Evolutionary conservation across 2,888 invertebrate genomes (phyloP).

Genomic region (Pristionchus exspectatus): DNA sequence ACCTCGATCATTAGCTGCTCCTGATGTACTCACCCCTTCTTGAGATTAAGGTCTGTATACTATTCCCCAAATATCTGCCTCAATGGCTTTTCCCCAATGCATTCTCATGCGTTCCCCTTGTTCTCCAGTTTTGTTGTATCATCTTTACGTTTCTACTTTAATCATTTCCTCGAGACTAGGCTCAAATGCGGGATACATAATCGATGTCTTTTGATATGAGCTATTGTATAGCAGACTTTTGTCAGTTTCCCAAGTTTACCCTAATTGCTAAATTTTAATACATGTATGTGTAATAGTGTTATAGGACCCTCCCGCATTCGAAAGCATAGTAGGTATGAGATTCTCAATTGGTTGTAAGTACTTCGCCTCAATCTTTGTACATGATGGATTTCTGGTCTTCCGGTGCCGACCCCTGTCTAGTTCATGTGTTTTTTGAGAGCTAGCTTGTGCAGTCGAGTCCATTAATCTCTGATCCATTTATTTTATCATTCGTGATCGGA

Average conservation of each 20-base stretch:
- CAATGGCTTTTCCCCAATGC: slow-evolving; percentile 47
- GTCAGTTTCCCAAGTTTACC: slow-evolving; percentile 5
- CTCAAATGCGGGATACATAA: slow-evolving; percentile 36
- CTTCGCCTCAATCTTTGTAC: slow-evolving; percentile 5
- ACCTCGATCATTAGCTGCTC: neutral
- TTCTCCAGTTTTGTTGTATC: slow-evolving; percentile 46
- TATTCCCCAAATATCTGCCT: slow-evolving; percentile 15
- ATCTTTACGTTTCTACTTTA: slow-evolving; percentile 48
- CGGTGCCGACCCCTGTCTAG: slow-evolving; percentile 52
- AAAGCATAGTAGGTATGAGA: slow-evolving; percentile 54
- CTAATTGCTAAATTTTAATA: slow-evolving; percentile 48
- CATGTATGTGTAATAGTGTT: slow-evolving; percentile 43
- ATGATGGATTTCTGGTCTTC: slow-evolving; percentile 22
- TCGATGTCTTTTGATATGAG: slow-evolving; percentile 12
- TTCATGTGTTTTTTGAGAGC: neutral
- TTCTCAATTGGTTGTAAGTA: slow-evolving; percentile 49
- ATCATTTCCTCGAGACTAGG: slow-evolving; percentile 44
- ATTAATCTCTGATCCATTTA: neutral
- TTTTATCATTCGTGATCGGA: slow-evolving; percentile 21
- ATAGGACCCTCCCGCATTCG: slow-evolving; percentile 50
- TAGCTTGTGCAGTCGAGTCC: slow-evolving; percentile 48
- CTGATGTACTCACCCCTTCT: slow-evolving; percentile 6
- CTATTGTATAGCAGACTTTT: slow-evolving; percentile 52
- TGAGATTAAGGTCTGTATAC: slow-evolving; percentile 34
- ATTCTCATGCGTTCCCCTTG: slow-evolving; percentile 51